Conservation (phyloP, 1,140 invertebrate genomes). For the Ceratina calcarata region DNA sequence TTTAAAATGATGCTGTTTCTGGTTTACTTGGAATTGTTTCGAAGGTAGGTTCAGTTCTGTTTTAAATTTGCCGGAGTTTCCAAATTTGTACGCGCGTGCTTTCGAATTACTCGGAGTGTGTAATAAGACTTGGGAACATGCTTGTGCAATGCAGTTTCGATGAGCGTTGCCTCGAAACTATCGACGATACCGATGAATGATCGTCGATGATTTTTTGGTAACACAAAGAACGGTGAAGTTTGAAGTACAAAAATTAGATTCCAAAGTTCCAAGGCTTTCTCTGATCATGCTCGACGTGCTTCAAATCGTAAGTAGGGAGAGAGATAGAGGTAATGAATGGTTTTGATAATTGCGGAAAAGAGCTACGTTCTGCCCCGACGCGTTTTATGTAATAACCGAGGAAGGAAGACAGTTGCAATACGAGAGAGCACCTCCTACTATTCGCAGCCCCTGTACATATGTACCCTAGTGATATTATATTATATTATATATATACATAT, state of each 20-base stretch:
- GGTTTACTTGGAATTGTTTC: too few species aligned
- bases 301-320: background rate
- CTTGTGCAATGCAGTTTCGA: background rate
- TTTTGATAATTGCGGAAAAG: too few species aligned
- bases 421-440: constrained; percentile 72
- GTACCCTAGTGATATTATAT: constrained; percentile 80
- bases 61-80: too few species aligned
- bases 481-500: constrained; percentile 71
- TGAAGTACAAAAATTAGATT: constrained; percentile 6
- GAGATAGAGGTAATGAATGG: background rate
- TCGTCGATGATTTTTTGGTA: too few species aligned
- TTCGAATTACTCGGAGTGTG: constrained; percentile 18
- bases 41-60: too few species aligned
- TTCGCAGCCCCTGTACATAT: constrained; percentile 78
- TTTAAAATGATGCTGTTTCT: too few species aligned
- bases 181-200: too few species aligned
- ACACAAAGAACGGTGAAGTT: background rate
- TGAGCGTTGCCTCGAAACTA: too few species aligned
- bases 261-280: constrained; percentile 2
- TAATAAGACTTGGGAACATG: background rate
- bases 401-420: constrained; percentile 71
- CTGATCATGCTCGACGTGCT: background rate
- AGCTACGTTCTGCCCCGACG: constrained; percentile 28
- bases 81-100: too few species aligned
- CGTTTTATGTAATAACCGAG: constrained; percentile 43